Conservation (phyloP, 2,888 invertebrate genomes). For the Acrocyrtus sp. region DNA sequence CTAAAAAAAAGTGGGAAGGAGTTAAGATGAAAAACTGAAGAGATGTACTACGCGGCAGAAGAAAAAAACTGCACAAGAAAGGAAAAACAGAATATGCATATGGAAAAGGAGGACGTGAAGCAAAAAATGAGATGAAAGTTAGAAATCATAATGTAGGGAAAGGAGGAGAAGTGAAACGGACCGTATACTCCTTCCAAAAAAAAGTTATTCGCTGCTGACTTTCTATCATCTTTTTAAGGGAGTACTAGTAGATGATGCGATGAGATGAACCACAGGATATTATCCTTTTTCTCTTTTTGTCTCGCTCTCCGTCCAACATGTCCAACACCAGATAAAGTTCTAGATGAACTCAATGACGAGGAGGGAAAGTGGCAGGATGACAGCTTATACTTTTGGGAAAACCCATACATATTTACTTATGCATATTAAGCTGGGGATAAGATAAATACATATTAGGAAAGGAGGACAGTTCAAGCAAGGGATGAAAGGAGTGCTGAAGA, state of each 20-base stretch:
- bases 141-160: too few species aligned
- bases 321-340: constrained; percentile 37
- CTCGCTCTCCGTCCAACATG: constrained; percentile 1
- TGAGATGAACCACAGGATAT: constrained; percentile 50
- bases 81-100: too few species aligned
- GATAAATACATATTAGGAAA: neutral
- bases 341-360: constrained; percentile 31
- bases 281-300: constrained; percentile 29
- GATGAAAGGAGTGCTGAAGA: neutral
- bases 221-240: constrained; percentile 46
- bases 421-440: neutral
- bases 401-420: too few species aligned
- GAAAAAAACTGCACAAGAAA: too few species aligned
- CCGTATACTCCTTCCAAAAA: too few species aligned
- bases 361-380: constrained; percentile 42
- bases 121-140: too few species aligned
- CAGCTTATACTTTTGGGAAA: constrained; percentile 27
- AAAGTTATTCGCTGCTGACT: constrained; percentile 33
- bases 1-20: too few species aligned
- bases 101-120: too few species aligned
- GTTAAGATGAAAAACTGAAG: too few species aligned
- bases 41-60: too few species aligned
- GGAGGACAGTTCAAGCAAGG: neutral
- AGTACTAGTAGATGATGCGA: too few species aligned
- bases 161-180: too few species aligned